phyloP scores from a whole-genome alignment of 1,140 invertebrate species.

The Littorina saxatilis region DNA sequence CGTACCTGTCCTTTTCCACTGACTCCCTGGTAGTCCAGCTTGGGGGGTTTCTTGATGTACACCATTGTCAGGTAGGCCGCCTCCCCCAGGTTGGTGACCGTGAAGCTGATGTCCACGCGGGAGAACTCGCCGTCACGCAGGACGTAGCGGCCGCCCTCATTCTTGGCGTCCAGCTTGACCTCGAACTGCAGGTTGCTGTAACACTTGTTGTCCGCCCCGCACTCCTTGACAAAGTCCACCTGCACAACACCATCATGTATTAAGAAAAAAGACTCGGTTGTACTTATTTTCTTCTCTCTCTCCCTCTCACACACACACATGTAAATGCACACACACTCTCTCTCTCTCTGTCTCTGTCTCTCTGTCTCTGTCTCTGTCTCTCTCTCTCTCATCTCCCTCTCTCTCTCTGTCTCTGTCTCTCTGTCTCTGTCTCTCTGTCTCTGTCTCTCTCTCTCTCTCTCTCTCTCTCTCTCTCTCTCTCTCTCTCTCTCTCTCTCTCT shows the following conservation, averaged over 20 bases:
- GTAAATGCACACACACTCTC: background rate
- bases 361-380: too few species aligned
- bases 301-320: too few species aligned
- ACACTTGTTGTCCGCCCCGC: conserved; percentile 92
- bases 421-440: too few species aligned
- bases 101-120: conserved; percentile 80
- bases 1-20: conserved; percentile 47
- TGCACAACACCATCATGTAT: conserved; percentile 41
- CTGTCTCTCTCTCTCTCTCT: too few species aligned
- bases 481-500: too few species aligned
- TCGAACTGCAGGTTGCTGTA: conserved; percentile 87
- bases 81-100: conserved; percentile 87
- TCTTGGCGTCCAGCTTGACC: conserved; percentile 14
- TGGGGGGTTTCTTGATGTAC: conserved; percentile 83
- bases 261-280: too few species aligned
- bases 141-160: conserved; percentile 39
- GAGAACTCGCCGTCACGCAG: conserved; percentile 27
- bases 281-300: too few species aligned
- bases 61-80: conserved; percentile 94
- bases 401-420: too few species aligned
- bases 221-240: conserved; percentile 94
- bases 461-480: too few species aligned
- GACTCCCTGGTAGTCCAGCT: conserved; percentile 86
- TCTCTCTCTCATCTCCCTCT: too few species aligned
- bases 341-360: too few species aligned